Percentiles rank a stretch among this genome's conserved stretches.
phyloP scores from a whole-genome alignment of 1,140 invertebrate genomes.

The Drosophila orena region DNA sequence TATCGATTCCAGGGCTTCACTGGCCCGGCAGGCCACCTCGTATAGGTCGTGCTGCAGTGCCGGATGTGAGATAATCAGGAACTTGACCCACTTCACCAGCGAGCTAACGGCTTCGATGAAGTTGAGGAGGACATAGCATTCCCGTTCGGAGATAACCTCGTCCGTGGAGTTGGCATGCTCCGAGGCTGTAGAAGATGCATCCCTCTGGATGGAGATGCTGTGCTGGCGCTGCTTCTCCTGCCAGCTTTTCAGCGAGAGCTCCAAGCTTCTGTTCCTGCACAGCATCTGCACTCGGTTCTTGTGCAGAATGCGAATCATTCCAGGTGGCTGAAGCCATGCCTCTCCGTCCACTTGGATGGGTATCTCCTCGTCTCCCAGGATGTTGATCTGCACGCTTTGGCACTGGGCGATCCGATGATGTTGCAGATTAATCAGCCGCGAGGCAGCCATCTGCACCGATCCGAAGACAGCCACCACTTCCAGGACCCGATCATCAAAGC shows the following conservation, averaged over 20 bases:
- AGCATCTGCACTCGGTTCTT: conserved; percentile 99
- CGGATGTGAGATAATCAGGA: conserved; percentile 89
- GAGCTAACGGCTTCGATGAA: conserved; percentile 93
- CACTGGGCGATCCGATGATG: conserved; percentile 99
- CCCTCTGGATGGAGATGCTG: conserved; percentile 85
- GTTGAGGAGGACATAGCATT: conserved; percentile 89
- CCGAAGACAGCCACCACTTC: conserved; percentile 99
- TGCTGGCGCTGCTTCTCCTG: conserved; percentile 95
- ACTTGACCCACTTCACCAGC: conserved; percentile 93
- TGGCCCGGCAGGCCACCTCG: conserved; percentile 90
- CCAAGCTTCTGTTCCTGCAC: conserved; percentile 94
- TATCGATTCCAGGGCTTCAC: conserved; percentile 91
- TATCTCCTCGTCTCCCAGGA: conserved; percentile 94
- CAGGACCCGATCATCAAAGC: conserved; percentile 96
- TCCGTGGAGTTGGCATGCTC: conserved; percentile 83
- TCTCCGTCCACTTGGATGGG: conserved; percentile 98
- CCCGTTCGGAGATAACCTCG: conserved; percentile 87
- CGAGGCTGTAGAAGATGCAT: conserved; percentile 80
- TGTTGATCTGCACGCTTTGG: conserved; percentile 97
- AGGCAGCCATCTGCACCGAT: conserved; percentile 98
- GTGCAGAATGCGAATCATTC: conserved; percentile 97
- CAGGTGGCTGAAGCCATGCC: conserved; percentile 98
- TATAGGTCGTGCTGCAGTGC: conserved; percentile 89
- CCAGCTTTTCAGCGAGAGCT: conserved; percentile 95
- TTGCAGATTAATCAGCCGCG: conserved; percentile 96